phyloP scores from a whole-genome alignment of 2,113 vertebrate species.

The Struthio camelus region DNA sequence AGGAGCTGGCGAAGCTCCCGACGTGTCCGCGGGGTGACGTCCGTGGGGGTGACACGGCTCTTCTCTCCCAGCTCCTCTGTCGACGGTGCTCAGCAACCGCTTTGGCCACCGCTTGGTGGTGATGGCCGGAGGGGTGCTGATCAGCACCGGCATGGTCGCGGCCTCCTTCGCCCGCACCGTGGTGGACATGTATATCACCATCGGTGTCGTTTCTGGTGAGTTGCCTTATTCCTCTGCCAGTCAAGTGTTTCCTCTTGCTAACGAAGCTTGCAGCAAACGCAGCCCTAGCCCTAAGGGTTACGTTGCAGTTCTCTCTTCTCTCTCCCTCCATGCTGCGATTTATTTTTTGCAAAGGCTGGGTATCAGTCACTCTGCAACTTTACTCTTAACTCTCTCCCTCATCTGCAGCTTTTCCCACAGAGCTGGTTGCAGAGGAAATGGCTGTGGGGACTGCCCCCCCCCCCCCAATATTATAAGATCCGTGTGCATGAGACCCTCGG shows the following conservation, averaged over 20 bases:
- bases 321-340: background rate
- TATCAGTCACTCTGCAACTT: background rate
- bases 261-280: fast-evolving
- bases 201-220: slow-evolving; percentile 89
- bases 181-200: slow-evolving; percentile 90
- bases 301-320: background rate
- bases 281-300: background rate
- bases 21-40: too few species aligned
- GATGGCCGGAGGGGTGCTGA: slow-evolving; percentile 88
- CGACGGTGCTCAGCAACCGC: slow-evolving; percentile 86
- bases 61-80: slow-evolving; percentile 83
- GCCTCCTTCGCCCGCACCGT: slow-evolving; percentile 85
- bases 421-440: background rate
- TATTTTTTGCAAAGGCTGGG: background rate
- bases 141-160: slow-evolving; percentile 83
- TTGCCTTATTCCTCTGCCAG: fast-evolving
- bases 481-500: background rate
- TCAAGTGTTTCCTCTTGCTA: fast-evolving
- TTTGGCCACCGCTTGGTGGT: slow-evolving; percentile 91
- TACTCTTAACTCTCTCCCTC: too few species aligned
- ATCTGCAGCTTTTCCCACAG: background rate
- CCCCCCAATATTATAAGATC: too few species aligned
- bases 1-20: background rate
- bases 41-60: fast-evolving
- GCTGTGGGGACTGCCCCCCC: background rate